Percentiles rank a stretch among this genome's conserved stretches.
These are phyloP conservation scores for Palaemon carinicauda DNA, from an alignment of 1,140 invertebrate species.

Conservation along the genomic window DNA sequence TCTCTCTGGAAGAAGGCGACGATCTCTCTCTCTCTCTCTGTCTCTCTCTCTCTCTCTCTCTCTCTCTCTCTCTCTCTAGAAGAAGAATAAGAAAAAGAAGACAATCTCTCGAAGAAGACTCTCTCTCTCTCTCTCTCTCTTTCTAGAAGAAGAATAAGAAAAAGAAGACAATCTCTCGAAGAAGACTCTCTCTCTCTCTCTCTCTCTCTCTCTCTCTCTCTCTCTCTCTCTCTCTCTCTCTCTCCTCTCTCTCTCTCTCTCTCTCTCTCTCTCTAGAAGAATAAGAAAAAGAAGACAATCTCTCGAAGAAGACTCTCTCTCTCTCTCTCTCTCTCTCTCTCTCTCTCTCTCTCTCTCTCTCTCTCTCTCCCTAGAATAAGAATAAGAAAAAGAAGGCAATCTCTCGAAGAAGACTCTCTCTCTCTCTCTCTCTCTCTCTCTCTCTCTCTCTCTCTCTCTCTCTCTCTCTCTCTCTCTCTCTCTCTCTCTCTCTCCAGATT, in stretches of 20 bases:
- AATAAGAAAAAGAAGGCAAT: no score
- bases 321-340: not conserved
- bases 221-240: not conserved
- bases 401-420: no score
- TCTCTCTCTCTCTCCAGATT: not conserved
- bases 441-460: not conserved
- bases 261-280: no score
- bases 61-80: not conserved
- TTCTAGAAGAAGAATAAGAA: not conserved
- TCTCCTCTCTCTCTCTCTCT: not conserved
- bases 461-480: not conserved
- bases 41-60: not conserved
- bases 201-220: not conserved
- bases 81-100: no score
- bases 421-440: not conserved
- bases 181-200: not conserved
- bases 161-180: no score
- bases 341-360: no score
- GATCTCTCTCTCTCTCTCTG: not conserved
- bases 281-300: no score
- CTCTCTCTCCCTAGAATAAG: no score
- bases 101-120: no score
- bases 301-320: no score
- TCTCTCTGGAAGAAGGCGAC: no score
- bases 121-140: not conserved